Conservation (phyloP, 1,140 invertebrate species). For the Brachystomella parvula region DNA sequence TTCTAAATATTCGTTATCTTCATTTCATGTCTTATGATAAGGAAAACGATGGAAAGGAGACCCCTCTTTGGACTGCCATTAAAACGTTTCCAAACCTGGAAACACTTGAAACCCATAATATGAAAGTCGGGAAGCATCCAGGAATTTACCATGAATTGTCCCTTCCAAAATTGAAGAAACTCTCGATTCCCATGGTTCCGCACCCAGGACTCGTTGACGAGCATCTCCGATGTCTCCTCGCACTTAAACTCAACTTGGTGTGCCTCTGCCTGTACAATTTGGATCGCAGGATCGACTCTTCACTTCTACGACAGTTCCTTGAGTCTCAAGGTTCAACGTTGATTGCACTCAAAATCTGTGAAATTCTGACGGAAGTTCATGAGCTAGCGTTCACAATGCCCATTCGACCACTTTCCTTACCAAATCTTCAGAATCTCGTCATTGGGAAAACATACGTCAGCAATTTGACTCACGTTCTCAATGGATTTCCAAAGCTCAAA, state of each 20-base stretch:
- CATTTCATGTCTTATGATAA: not conserved
- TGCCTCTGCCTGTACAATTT: not conserved
- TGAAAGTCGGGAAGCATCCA: not conserved
- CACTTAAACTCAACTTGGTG: not conserved
- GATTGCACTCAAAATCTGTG: not conserved
- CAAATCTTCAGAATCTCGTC: not conserved
- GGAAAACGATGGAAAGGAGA: not conserved
- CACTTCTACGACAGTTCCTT: not conserved
- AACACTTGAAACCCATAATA: not conserved
- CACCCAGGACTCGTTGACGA: no score
- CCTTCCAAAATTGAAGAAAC: not conserved
- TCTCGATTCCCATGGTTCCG: not conserved
- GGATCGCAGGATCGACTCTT: not conserved
- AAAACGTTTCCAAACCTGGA: constrained; percentile 2
- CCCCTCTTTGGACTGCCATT: not conserved
- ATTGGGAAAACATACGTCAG: not conserved
- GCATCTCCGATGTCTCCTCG: no score
- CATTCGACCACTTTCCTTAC: not conserved
- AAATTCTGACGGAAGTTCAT: not conserved
- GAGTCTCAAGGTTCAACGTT: not conserved
- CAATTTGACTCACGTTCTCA: not conserved
- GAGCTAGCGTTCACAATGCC: not conserved
- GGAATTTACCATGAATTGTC: not conserved
- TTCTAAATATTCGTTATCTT: not conserved
- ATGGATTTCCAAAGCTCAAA: not conserved